A percentile compares a stretch with the other conserved stretches of the same genome.
Evolutionary conservation across 1,140 invertebrate genomes (phyloP).

Genomic region (Solenopsis invicta): DNA sequence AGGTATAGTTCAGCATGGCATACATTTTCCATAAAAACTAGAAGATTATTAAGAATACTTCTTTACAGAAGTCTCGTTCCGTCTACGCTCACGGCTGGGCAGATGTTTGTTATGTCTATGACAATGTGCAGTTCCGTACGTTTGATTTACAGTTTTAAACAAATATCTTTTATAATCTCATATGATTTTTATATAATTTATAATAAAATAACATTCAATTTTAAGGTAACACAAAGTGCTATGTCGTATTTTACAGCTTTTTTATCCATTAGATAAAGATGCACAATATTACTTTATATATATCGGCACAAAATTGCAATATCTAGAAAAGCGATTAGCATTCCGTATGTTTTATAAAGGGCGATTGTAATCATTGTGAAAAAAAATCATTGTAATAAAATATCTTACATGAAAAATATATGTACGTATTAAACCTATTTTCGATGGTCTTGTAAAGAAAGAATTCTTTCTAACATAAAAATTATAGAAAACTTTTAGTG

Average conservation of each 20-base stretch:
- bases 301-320: background rate
- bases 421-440: too few relatives aligned
- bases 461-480: too few relatives aligned
- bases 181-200: background rate
- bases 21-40: slow-evolving; percentile 22
- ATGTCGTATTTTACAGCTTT: slow-evolving; percentile 33
- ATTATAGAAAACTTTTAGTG: too few relatives aligned
- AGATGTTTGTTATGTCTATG: background rate
- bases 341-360: background rate
- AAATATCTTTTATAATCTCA: background rate
- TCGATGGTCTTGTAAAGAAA: too few relatives aligned
- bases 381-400: too few relatives aligned
- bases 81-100: slow-evolving; percentile 24
- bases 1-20: slow-evolving; percentile 24
- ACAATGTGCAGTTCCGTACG: slow-evolving; percentile 23
- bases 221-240: slow-evolving; percentile 41
- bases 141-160: background rate
- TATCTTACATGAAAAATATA: too few relatives aligned
- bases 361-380: background rate
- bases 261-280: slow-evolving; percentile 2
- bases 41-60: slow-evolving; percentile 4
- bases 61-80: slow-evolving; percentile 22
- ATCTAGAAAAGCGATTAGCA: background rate
- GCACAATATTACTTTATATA: background rate
- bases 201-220: background rate